Evolutionary conservation across 2,113 vertebrate species (phyloP), one percentile per base, ranked within the genome.

Genomic region (Naja naja): DNA sequence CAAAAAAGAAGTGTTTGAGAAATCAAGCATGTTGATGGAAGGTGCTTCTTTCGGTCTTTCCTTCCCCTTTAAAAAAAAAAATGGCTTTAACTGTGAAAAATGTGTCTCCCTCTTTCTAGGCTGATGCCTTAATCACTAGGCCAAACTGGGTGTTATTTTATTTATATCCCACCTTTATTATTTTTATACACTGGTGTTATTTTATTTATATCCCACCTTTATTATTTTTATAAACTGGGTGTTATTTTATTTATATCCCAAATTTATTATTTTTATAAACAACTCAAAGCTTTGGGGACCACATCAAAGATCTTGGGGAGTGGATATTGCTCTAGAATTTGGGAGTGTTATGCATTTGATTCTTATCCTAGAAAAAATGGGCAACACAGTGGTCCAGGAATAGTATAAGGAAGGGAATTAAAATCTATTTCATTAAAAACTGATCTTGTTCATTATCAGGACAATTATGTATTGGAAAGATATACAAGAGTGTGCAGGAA

Each of bases 11-110:
- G 85, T 91, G 91, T 93, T 91, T 89, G 64, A 93, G 54, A 95
- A 95, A 96, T 94, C 90, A 11, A 94, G 91, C 43, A 92, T 20
- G 43, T 95, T 93, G 60, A 34, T 93, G 94, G 87, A 1, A 34
- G 20, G 92, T 87, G 64, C 93, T 1, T 49, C 43, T 85, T 45
- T 45, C 2, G 1, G 81, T 45, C 20, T 23, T 85, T 39, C 74
- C 23, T 45, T 14, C 23, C 85, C 85, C 23, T 1, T 49, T 49
- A 49, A 49, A 49, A 49, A 22, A 55, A 58, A 88, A 0, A 87
- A 1, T 18, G 89, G 69, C 2, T 39, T 27, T 20, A 64, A 20
- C 8, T n/a, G 3, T 20, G 34, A 64, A 52, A 60, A 88, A 7
- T 58, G 23, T 58, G 23, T 58, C 23, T 58, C 56, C 23, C 2